These are phyloP conservation scores for Aproaerema taeniolella DNA, from an alignment of 2,888 invertebrate species.

Conservation along the genomic window DNA sequence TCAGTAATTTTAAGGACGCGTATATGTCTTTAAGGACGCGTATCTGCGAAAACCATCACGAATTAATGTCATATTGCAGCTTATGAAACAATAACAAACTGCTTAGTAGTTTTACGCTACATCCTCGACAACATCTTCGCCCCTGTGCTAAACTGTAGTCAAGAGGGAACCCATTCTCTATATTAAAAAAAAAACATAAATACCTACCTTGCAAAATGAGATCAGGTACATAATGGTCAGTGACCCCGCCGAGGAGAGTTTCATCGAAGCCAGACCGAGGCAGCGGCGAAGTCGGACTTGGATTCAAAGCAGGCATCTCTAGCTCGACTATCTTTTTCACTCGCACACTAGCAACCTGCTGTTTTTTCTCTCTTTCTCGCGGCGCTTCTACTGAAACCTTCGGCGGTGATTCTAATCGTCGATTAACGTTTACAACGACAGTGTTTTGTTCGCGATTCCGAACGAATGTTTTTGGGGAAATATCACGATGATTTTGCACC, in stretches of 20 bases:
- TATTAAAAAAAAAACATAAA: too few species aligned
- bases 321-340: too few species aligned
- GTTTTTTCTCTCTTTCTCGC: conserved; percentile 11
- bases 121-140: too few species aligned
- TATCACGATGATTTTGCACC: conserved; percentile 27
- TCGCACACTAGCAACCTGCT: conserved; percentile 42
- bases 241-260: conserved; percentile 79
- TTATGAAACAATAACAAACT: too few species aligned
- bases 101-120: too few species aligned
- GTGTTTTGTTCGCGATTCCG: conserved; percentile 61
- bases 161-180: too few species aligned
- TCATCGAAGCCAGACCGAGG: conserved; percentile 70
- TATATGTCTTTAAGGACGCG: too few species aligned
- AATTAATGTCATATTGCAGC: too few species aligned
- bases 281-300: conserved; percentile 10
- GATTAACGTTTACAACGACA: conserved; percentile 50
- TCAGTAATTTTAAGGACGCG: too few species aligned
- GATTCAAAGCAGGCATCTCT: too few species aligned
- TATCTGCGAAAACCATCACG: too few species aligned
- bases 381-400: neutral
- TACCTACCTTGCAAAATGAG: conserved; percentile 85
- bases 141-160: too few species aligned
- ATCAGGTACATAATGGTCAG: conserved; percentile 83
- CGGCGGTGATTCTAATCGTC: conserved; percentile 6
- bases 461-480: conserved; percentile 60